phyloP scores from a whole-genome alignment of 2,888 invertebrate species.

The Gibbula magus region DNA sequence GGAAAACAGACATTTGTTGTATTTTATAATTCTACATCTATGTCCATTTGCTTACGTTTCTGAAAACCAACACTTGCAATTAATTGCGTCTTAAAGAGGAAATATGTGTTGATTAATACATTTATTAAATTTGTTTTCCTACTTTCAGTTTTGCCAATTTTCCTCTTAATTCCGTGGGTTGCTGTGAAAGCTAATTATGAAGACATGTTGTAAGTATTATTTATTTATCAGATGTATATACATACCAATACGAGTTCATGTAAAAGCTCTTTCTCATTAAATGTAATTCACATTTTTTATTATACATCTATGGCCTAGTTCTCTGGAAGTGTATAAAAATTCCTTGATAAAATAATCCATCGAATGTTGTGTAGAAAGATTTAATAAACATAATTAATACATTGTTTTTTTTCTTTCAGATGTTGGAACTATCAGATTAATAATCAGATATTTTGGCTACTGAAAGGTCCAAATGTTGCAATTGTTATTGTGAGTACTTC shows the following conservation, averaged over 20 bases:
- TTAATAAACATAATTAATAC: too few species aligned
- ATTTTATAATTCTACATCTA: too few species aligned
- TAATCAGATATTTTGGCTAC: constrained; percentile 41
- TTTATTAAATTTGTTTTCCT: neutral
- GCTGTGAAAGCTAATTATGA: constrained; percentile 78
- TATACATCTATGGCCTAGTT: neutral
- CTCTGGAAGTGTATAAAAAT: too few species aligned
- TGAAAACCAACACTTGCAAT: too few species aligned
- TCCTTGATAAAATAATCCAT: too few species aligned
- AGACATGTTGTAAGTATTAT: constrained; percentile 76
- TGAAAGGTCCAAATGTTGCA: constrained; percentile 41
- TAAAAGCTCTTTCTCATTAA: neutral
- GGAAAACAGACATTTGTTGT: too few species aligned
- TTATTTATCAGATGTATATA: neutral
- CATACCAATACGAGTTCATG: neutral
- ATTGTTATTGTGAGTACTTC: constrained; percentile 38
- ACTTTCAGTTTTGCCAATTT: constrained; percentile 79
- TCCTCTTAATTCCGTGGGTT: constrained; percentile 81
- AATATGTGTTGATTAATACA: neutral
- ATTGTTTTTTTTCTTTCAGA: constrained; percentile 25
- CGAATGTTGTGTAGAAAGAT: too few species aligned
- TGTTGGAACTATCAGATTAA: constrained; percentile 44
- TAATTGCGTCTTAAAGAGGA: too few species aligned
- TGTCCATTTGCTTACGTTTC: too few species aligned
- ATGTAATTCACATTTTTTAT: neutral